A percentile compares a stretch with the other conserved stretches of the same genome.
Conservation (phyloP, 23 tunicate genomes). For the Botrylloides violaceus region DNA sequence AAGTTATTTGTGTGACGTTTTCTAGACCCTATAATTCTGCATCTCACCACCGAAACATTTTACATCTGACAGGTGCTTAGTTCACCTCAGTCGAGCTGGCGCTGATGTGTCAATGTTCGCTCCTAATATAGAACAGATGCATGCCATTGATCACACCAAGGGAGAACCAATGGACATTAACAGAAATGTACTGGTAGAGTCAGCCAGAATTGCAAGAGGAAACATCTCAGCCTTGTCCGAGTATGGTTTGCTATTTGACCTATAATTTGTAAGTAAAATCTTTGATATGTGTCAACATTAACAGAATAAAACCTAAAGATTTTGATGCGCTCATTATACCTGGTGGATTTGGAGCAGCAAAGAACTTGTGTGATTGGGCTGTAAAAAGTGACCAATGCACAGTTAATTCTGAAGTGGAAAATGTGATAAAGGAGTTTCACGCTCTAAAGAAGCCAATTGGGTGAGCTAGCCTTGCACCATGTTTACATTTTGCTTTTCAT, state of each 20-base stretch:
- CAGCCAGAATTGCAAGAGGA: slow-evolving; percentile 87
- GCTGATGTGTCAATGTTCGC: slow-evolving; percentile 71
- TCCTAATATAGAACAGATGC: slow-evolving; percentile 72
- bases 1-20: too few species aligned
- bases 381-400: slow-evolving; percentile 41
- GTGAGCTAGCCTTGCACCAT: slow-evolving; percentile 8
- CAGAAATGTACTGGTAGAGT: slow-evolving; percentile 81
- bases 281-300: too few species aligned
- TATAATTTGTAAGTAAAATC: too few species aligned
- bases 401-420: slow-evolving; percentile 53
- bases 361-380: slow-evolving; percentile 78
- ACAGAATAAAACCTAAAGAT: slow-evolving; percentile 36
- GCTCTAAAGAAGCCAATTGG: slow-evolving; percentile 52
- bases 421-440: slow-evolving; percentile 45
- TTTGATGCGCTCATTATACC: slow-evolving; percentile 82
- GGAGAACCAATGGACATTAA: slow-evolving; percentile 51
- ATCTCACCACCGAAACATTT: too few species aligned
- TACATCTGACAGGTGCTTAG: slow-evolving; percentile 50
- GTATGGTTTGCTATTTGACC: too few species aligned
- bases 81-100: slow-evolving; percentile 72
- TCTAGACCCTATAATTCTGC: too few species aligned
- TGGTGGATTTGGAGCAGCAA: slow-evolving; percentile 98
- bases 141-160: slow-evolving; percentile 69
- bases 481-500: neutral
- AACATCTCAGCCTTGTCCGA: slow-evolving; percentile 47